Conservation (phyloP, 2,113 vertebrate species). For the Cyphomyrus plagiostoma region DNA sequence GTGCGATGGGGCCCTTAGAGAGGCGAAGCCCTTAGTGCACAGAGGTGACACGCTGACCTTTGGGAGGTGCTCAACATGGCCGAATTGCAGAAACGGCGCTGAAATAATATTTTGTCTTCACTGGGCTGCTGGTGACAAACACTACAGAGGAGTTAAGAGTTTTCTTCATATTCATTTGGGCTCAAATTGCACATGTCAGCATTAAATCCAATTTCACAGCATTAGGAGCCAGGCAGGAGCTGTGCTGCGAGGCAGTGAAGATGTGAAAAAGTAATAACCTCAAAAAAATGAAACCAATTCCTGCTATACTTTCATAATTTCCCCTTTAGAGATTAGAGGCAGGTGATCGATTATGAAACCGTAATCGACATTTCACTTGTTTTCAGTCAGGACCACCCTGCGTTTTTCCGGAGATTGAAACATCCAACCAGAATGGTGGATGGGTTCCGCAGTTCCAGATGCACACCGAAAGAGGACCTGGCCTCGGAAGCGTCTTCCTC, state of each 20-base stretch:
- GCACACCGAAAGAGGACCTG: neutral
- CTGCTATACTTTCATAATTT: neutral
- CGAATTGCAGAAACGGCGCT: neutral
- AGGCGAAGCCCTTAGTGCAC: neutral
- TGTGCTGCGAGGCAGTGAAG: constrained; percentile 8
- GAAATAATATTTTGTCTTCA: neutral
- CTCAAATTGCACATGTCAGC: constrained; percentile 25
- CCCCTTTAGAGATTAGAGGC: neutral
- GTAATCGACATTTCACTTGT: neutral
- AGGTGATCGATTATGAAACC: neutral
- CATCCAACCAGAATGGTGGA: neutral
- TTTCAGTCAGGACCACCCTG: neutral
- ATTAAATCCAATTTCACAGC: constrained; percentile 26
- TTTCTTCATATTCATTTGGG: constrained; percentile 20
- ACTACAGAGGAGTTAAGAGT: constrained; percentile 11
- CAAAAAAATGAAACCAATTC: neutral
- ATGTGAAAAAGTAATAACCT: neutral
- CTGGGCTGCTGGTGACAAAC: constrained; percentile 5
- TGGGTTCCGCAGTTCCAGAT: neutral
- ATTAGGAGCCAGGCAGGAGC: constrained; percentile 21
- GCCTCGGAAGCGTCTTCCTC: neutral
- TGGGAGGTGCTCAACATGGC: neutral
- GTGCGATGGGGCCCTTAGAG: neutral
- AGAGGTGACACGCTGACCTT: neutral
- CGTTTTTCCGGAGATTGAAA: neutral